phyloP scores from a whole-genome alignment of 1,140 invertebrate species.

The Platyscapa corneri region DNA sequence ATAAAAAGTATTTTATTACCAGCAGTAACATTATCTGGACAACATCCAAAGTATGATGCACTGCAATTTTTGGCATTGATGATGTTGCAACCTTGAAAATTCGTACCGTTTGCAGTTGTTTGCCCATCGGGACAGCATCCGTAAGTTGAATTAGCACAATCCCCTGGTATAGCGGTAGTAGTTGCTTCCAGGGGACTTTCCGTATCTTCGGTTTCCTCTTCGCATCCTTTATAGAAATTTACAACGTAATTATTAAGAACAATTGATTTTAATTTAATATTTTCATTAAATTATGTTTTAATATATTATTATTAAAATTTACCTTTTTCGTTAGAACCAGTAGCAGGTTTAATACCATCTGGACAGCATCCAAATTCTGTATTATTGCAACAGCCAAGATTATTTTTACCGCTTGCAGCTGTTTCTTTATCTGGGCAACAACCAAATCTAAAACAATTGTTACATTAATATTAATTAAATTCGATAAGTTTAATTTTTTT shows the following conservation, averaged over 20 bases:
- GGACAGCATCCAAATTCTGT: slow-evolving; percentile 86
- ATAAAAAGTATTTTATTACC: slow-evolving; percentile 62
- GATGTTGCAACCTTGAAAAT: slow-evolving; percentile 74
- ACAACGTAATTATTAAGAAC: not conserved
- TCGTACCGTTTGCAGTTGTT: slow-evolving; percentile 69
- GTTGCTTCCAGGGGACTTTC: slow-evolving; percentile 58
- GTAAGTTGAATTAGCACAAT: slow-evolving; percentile 72
- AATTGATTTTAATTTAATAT: not conserved
- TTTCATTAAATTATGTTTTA: not conserved
- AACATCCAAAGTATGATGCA: slow-evolving; percentile 82
- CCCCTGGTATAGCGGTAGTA: slow-evolving; percentile 68
- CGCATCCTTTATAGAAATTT: slow-evolving; percentile 59
- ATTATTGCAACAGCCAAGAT: slow-evolving; percentile 78
- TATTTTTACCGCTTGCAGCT: slow-evolving; percentile 76
- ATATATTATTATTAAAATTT: slow-evolving; percentile 14
- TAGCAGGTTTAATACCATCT: slow-evolving; percentile 82
- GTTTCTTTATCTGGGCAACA: slow-evolving; percentile 82
- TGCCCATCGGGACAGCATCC: slow-evolving; percentile 81
- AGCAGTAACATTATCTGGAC: slow-evolving; percentile 81
- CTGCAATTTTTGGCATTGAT: slow-evolving; percentile 76
- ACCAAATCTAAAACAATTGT: slow-evolving; percentile 73
- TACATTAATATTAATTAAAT: not conserved
- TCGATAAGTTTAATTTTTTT: not conserved
- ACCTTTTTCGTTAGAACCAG: slow-evolving; percentile 80
- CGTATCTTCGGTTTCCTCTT: slow-evolving; percentile 56